Evolutionary conservation across 2,113 vertebrate genomes (phyloP).

Genomic region (Thermophis baileyi): DNA sequence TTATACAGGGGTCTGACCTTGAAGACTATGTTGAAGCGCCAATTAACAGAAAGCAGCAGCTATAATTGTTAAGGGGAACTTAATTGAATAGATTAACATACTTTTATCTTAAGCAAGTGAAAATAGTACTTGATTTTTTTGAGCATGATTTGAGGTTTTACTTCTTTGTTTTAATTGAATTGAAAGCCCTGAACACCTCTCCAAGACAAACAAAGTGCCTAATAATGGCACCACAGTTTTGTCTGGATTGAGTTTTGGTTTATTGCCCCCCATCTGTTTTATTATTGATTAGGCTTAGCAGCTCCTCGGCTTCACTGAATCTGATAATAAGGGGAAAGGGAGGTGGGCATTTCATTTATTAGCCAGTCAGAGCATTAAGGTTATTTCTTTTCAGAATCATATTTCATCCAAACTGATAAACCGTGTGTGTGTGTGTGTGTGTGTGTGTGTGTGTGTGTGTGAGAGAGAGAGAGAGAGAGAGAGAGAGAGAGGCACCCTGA

Average conservation of each 20-base stretch:
- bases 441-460: too few relatives aligned
- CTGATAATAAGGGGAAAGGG: not conserved
- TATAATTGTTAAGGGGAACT: not conserved
- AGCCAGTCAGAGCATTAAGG: not conserved
- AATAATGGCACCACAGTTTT: not conserved
- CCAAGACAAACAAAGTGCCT: not conserved
- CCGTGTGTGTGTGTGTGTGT: too few relatives aligned
- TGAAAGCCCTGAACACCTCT: not conserved
- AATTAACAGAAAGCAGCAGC: not conserved
- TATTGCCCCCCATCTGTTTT: not conserved
- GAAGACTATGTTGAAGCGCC: not conserved
- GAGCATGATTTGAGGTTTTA: not conserved
- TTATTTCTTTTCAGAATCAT: not conserved
- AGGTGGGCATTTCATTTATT: not conserved
- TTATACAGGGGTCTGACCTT: not conserved
- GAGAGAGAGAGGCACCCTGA: not conserved
- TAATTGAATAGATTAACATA: not conserved
- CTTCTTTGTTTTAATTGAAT: not conserved
- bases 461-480: too few relatives aligned
- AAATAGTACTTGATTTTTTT: not conserved
- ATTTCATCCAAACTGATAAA: not conserved
- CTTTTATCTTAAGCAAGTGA: not conserved
- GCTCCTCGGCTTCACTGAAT: not conserved
- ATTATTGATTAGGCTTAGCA: not conserved
- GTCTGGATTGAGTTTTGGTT: not conserved